These are phyloP conservation scores for Hystrix brachyura DNA, from an alignment of 2,113 vertebrate species.

Conservation along the genomic window DNA sequence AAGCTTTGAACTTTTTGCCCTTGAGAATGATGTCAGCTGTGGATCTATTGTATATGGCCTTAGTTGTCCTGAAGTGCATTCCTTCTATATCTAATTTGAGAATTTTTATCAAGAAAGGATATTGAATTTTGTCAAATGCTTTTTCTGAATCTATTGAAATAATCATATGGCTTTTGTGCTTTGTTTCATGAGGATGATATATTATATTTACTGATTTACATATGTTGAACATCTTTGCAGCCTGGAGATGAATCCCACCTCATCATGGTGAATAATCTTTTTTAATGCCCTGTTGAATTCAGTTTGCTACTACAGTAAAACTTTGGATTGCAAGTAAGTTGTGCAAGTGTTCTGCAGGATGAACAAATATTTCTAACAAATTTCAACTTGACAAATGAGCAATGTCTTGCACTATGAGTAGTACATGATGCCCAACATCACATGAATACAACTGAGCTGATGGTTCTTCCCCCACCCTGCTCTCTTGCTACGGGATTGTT, in stretches of 20 bases:
- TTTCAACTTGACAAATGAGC: too few species aligned
- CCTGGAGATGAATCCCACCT: background rate
- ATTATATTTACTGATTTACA: background rate
- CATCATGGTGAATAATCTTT: background rate
- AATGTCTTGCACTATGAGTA: too few species aligned
- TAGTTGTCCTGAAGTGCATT: background rate
- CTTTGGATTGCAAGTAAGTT: too few species aligned
- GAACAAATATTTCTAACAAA: too few species aligned
- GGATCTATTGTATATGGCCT: background rate
- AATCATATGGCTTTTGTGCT: background rate
- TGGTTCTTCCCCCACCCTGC: too few species aligned
- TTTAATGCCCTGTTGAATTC: background rate
- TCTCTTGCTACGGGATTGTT: background rate
- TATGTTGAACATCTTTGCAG: background rate
- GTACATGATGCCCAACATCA: too few species aligned
- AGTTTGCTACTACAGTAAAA: background rate
- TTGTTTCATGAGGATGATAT: background rate
- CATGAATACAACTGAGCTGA: too few species aligned
- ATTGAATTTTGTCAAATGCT: background rate
- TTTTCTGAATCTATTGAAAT: background rate
- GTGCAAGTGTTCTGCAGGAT: too few species aligned
- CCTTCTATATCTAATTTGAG: background rate
- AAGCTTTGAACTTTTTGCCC: background rate
- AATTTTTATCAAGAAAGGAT: background rate
- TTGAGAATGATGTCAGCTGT: background rate